Percentiles rank a stretch among this genome's conserved stretches.
Evolutionary conservation across 2,888 invertebrate genomes (phyloP).

Genomic region (Mycalesis mineus): DNA sequence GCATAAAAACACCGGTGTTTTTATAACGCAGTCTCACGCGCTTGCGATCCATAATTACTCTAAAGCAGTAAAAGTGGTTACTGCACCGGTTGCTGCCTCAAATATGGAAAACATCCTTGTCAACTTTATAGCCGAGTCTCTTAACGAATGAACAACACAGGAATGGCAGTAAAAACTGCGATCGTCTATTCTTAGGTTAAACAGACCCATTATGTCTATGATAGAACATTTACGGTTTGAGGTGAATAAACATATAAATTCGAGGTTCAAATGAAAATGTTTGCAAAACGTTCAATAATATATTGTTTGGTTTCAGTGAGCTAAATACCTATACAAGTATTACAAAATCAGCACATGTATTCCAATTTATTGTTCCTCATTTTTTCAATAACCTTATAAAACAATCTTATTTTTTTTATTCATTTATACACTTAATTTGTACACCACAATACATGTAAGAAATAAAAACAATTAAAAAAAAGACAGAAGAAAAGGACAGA

Average conservation of each 20-base stretch:
- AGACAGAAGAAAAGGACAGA: too few relatives aligned
- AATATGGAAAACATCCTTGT: slow-evolving; percentile 44
- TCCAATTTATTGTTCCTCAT: too few relatives aligned
- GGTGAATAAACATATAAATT: slow-evolving; percentile 14
- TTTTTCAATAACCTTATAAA: too few relatives aligned
- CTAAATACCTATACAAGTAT: not conserved
- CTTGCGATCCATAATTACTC: slow-evolving; percentile 26
- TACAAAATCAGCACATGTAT: not conserved
- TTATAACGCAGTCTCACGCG: slow-evolving; percentile 20
- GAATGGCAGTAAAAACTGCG: slow-evolving; percentile 58
- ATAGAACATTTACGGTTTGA: slow-evolving; percentile 3
- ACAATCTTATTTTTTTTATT: too few relatives aligned
- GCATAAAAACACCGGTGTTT: slow-evolving; percentile 8
- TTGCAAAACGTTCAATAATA: not conserved
- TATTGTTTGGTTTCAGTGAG: too few relatives aligned
- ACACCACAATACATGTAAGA: too few relatives aligned
- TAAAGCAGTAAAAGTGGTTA: slow-evolving; percentile 26
- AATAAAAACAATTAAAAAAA: too few relatives aligned
- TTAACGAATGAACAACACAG: slow-evolving; percentile 43
- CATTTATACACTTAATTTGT: too few relatives aligned
- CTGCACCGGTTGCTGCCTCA: slow-evolving; percentile 29
- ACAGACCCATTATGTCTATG: slow-evolving; percentile 34
- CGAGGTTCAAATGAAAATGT: slow-evolving; percentile 3
- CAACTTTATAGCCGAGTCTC: slow-evolving; percentile 40
- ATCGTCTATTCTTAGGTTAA: slow-evolving; percentile 51